Base-by-base conservation (phyloP, 1,140 invertebrate genomes). In the Nasonia longicornis region DNA sequence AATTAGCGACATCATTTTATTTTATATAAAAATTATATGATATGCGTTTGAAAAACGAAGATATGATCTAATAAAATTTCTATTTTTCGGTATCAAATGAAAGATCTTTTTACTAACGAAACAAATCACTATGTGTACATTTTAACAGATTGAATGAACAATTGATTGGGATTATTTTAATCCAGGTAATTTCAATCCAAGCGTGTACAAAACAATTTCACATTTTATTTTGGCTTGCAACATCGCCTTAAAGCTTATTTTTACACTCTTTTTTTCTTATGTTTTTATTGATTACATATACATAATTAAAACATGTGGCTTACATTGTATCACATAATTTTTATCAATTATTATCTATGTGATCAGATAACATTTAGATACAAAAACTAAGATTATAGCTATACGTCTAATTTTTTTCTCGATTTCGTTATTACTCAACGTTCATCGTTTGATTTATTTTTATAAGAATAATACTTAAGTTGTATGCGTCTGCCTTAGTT, bases 41-140 rank as follows among this genome's bases (percentile, higher is more conserved):
- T 52, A 86, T 80, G 83, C 69, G 64, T 79, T 79, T 29, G 52
- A 35, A 79, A 82, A 86, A 85, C 82, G 84, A 85, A 84, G 58
- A 84, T 81, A 86, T 85, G 79, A 86, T 84, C 79, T 84, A 89
- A 90, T 89, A 89, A 89, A 90, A 83, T 90, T 89, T 90, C 85
- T 90, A 90, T 89, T 90, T 88, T 90, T 88, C 88, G 85, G 84
- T 89, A 89, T 87, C 82, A 86, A 79, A 66, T 20, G 58, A 77
- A 74, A 42, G 12, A 58, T 67, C 11, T 12, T 67, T 67, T 67
- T 31, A 67, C 52, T 58, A 58, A 58, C 7, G 16, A 58, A n/a
- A 58, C 20, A 58, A 58, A 48, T 48, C 3, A n/a, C 1, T n/a
- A 0, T 16, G 16, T 20, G 0, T 58, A 20, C n/a, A n/a, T 58